Conservation (phyloP, 92 coral and sea anemone species). For the Actinernus sp. region DNA sequence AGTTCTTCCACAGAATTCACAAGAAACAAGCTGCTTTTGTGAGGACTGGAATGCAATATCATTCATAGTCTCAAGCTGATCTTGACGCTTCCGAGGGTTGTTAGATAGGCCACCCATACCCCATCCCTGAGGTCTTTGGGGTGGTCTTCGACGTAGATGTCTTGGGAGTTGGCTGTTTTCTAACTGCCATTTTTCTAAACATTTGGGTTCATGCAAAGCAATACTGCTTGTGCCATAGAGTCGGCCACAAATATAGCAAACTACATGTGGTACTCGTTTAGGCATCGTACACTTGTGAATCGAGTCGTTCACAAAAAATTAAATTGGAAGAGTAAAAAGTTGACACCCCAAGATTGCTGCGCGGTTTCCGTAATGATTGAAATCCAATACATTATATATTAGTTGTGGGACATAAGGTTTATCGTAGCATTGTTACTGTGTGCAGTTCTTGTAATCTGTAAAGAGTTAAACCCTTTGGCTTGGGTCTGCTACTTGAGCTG, state of each 20-base stretch:
- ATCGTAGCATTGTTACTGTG: too few species aligned
- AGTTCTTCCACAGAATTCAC: constrained; percentile 96
- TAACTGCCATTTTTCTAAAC: constrained; percentile 95
- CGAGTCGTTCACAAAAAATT: neutral
- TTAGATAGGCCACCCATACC: constrained; percentile 67
- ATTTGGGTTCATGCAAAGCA: constrained; percentile 89
- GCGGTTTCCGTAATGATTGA: too few species aligned
- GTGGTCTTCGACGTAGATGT: constrained; percentile 81
- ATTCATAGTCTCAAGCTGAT: constrained; percentile 92
- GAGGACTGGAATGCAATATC: constrained; percentile 89
- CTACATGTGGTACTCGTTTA: constrained; percentile 79
- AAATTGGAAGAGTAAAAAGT: constrained; percentile 1
- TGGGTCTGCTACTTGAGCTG: too few species aligned
- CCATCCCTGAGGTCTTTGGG: constrained; percentile 85
- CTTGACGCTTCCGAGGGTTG: constrained; percentile 64
- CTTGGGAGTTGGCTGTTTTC: constrained; percentile 93
- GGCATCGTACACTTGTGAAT: constrained; percentile 70
- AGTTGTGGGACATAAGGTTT: too few species aligned
- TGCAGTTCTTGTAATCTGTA: too few species aligned
- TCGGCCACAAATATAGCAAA: constrained; percentile 97
- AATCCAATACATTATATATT: too few species aligned
- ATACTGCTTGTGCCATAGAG: constrained; percentile 93
- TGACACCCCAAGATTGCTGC: too few species aligned
- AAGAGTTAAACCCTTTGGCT: too few species aligned
- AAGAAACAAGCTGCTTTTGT: constrained; percentile 83